These are phyloP conservation scores for Spodoptera picta DNA, from an alignment of 2,888 invertebrate genomes.

Conservation along the genomic window DNA sequence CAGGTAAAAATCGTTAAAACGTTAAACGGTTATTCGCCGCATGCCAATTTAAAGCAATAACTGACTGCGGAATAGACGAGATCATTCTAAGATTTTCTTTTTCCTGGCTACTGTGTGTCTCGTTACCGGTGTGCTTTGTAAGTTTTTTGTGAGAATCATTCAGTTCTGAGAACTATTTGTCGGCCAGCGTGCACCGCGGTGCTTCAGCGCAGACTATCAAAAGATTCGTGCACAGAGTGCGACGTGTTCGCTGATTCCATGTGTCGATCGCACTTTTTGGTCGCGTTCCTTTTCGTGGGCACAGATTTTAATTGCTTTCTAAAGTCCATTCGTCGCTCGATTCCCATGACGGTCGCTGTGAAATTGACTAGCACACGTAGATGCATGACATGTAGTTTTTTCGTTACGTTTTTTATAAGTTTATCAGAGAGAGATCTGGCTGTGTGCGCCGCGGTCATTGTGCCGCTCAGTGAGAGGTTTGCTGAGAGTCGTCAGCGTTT, in stretches of 20 bases:
- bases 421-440: slow-evolving; percentile 86
- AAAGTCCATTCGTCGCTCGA: slow-evolving; percentile 85
- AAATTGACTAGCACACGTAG: slow-evolving; percentile 88
- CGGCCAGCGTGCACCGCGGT: slow-evolving; percentile 56
- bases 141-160: slow-evolving; percentile 70
- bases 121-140: slow-evolving; percentile 46
- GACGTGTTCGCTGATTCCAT: slow-evolving; percentile 74
- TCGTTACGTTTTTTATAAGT: slow-evolving; percentile 81
- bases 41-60: slow-evolving; percentile 48
- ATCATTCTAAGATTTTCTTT: slow-evolving; percentile 56
- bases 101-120: slow-evolving; percentile 55
- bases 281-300: slow-evolving; percentile 73
- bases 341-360: slow-evolving; percentile 87
- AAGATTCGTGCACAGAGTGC: slow-evolving; percentile 67
- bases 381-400: slow-evolving; percentile 89
- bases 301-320: slow-evolving; percentile 87
- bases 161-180: slow-evolving; percentile 65
- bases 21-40: slow-evolving; percentile 43
- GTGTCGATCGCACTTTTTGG: slow-evolving; percentile 80
- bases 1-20: slow-evolving; percentile 52
- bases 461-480: slow-evolving; percentile 77
- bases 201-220: slow-evolving; percentile 49
- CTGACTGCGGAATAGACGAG: slow-evolving; percentile 43
- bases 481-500: slow-evolving; percentile 60
- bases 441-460: slow-evolving; percentile 83